Conservation (phyloP, 2,888 invertebrate species). For the Proisotoma minuta region DNA sequence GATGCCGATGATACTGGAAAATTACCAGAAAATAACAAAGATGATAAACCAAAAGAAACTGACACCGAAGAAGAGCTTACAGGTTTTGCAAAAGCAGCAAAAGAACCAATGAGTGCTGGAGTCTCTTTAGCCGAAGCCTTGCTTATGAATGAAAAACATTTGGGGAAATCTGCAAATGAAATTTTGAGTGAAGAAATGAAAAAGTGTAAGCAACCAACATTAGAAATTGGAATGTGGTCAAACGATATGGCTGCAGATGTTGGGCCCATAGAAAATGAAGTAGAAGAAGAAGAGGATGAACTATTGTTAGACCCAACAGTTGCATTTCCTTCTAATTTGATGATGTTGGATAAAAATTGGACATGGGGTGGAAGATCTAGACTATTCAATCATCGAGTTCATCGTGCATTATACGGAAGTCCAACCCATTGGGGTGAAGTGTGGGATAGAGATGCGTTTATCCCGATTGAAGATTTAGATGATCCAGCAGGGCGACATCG, state of each 20-base stretch:
- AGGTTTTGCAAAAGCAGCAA: slow-evolving; percentile 47
- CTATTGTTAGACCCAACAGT: slow-evolving; percentile 53
- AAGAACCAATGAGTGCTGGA: slow-evolving; percentile 39
- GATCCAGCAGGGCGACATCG: slow-evolving; percentile 31
- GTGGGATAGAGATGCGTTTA: slow-evolving; percentile 47
- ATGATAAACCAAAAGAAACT: slow-evolving; percentile 13
- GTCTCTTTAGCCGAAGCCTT: slow-evolving; percentile 44
- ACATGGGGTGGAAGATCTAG: slow-evolving; percentile 47
- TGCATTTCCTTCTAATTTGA: slow-evolving; percentile 62
- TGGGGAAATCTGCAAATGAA: slow-evolving; percentile 48
- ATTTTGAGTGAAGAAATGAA: slow-evolving; percentile 50
- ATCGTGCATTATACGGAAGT: slow-evolving; percentile 46
- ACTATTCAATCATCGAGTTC: slow-evolving; percentile 46
- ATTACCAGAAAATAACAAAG: slow-evolving; percentile 2
- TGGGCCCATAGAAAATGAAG: slow-evolving; percentile 35
- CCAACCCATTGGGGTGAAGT: slow-evolving; percentile 48
- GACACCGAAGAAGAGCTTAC: slow-evolving; percentile 38
- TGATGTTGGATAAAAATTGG: slow-evolving; percentile 53
- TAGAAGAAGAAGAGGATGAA: slow-evolving; percentile 48
- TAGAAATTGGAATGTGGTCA: slow-evolving; percentile 87
- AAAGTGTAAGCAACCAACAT: slow-evolving; percentile 52
- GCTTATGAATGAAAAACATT: slow-evolving; percentile 41
- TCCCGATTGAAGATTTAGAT: slow-evolving; percentile 45
- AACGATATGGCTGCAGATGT: slow-evolving; percentile 71
- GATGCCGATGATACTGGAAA: neutral